phyloP scores from a whole-genome alignment of 2,888 invertebrate genomes.

The Nasonia oneida region DNA sequence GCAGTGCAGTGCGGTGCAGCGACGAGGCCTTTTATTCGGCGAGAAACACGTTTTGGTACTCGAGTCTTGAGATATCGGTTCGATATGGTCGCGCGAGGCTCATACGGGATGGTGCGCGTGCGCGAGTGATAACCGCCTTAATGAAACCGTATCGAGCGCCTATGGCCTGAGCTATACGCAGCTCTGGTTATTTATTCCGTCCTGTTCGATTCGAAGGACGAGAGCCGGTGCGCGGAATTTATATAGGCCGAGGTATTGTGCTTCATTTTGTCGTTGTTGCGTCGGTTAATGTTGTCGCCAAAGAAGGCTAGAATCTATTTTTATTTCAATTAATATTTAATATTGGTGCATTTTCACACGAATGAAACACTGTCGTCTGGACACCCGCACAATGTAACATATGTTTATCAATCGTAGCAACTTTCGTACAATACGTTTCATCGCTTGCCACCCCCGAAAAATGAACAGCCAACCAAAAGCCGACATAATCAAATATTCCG shows the following conservation, averaged over 20 bases:
- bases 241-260: conserved; percentile 8
- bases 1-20: conserved; percentile 17
- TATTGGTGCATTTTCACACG: background rate
- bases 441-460: background rate
- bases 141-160: conserved; percentile 51
- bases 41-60: conserved; percentile 77
- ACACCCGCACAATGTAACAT: background rate
- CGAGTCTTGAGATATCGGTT: conserved; percentile 73
- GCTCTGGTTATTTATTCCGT: background rate
- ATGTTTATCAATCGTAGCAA: background rate
- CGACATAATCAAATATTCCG: conserved; percentile 9
- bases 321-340: background rate
- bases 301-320: background rate
- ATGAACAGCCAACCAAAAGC: background rate
- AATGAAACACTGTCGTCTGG: background rate
- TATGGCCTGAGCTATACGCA: background rate
- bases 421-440: background rate
- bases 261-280: conserved; percentile 30
- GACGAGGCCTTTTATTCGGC: conserved; percentile 73
- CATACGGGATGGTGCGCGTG: background rate
- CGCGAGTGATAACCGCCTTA: conserved; percentile 44
- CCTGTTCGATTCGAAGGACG: conserved; percentile 17
- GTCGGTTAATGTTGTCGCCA: conserved; percentile 7
- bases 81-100: conserved; percentile 51
- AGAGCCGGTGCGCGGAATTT: conserved; percentile 11